Conservation (phyloP, 2,797 vertebrate genomes). For the Sebastes minor region DNA sequence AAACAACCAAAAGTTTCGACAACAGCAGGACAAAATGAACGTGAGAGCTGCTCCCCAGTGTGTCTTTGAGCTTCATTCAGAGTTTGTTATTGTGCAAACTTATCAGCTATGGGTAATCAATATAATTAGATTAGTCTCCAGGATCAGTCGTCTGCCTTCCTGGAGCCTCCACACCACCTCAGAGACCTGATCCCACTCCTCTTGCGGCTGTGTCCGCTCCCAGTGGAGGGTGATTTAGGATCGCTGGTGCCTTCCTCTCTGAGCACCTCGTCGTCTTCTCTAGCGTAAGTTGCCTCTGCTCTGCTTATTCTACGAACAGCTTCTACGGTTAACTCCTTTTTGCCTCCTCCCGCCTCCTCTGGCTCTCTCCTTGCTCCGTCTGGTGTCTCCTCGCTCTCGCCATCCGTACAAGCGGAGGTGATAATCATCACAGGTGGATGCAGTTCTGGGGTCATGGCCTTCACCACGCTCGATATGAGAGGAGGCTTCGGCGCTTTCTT, state of each 20-base stretch:
- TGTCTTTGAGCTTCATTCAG: background rate
- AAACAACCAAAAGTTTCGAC: background rate
- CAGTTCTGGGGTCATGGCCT: slow-evolving; percentile 10
- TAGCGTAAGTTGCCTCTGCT: slow-evolving; percentile 12
- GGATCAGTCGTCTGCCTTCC: slow-evolving; percentile 82
- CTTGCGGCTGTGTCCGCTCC: slow-evolving; percentile 43
- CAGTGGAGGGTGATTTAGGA: slow-evolving; percentile 4
- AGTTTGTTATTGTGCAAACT: slow-evolving; percentile 1
- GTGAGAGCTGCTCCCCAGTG: background rate
- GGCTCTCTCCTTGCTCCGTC: background rate
- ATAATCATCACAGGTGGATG: slow-evolving; percentile 1
- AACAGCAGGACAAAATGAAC: background rate
- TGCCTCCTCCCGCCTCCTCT: background rate
- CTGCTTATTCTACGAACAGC: background rate
- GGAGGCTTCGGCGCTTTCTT: slow-evolving; percentile 66
- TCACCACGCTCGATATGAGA: slow-evolving; percentile 2
- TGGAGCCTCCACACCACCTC: slow-evolving; percentile 88
- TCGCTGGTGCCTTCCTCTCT: slow-evolving; percentile 19
- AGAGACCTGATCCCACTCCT: slow-evolving; percentile 85
- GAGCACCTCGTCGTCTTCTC: slow-evolving; percentile 23
- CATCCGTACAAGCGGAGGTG: background rate
- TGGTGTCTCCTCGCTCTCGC: background rate
- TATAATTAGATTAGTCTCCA: background rate
- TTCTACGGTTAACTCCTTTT: slow-evolving; percentile 8
- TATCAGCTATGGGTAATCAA: background rate